A percentile compares a stretch with the other conserved stretches of the same genome.
These are phyloP conservation scores for Antrozous pallidus DNA, from an alignment of 2,797 vertebrate species.

Conservation along the genomic window DNA sequence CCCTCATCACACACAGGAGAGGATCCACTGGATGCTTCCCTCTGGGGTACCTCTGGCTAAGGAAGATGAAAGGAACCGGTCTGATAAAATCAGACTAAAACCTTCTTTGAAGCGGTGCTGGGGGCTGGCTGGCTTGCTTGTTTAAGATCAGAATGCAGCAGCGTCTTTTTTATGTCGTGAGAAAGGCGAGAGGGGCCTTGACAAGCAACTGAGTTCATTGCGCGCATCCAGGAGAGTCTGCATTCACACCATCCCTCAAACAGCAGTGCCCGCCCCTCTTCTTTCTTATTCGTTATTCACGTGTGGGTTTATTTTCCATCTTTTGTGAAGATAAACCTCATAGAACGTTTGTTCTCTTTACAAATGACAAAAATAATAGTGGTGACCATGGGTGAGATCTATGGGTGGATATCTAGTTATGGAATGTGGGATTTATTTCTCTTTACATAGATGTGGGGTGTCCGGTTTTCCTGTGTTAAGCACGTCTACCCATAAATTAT, in stretches of 20 bases:
- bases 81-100: conserved; percentile 43
- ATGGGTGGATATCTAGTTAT: not conserved
- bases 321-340: not conserved
- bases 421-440: not conserved
- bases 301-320: not conserved
- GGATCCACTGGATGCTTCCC: conserved; percentile 14
- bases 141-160: conserved; percentile 32
- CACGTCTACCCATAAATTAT: not conserved
- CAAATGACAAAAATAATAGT: not conserved
- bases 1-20: conserved; percentile 25
- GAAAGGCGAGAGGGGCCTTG: not conserved
- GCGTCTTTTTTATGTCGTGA: not conserved
- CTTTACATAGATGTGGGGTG: not conserved
- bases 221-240: not conserved
- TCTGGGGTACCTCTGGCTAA: conserved; percentile 32
- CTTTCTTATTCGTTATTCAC: not conserved
- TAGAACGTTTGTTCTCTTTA: not conserved
- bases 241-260: not conserved
- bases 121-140: not conserved
- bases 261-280: not conserved
- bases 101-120: not conserved
- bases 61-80: not conserved
- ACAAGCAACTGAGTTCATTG: not conserved
- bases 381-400: not conserved
- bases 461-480: not conserved